Evolutionary conservation across 2,113 vertebrate genomes (phyloP), one percentile per base, ranked within the genome.

Genomic region (Lates calcarifer): DNA sequence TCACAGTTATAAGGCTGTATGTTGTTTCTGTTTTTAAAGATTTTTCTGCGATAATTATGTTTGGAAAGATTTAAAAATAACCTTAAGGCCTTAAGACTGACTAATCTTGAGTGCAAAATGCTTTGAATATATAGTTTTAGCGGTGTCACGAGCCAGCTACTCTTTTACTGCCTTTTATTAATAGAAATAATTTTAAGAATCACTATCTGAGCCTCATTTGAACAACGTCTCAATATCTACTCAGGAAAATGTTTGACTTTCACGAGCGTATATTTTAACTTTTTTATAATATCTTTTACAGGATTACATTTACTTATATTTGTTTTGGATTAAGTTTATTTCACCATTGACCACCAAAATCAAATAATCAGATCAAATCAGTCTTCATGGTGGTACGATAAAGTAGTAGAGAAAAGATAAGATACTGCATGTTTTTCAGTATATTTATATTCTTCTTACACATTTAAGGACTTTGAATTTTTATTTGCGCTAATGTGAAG

Each of bases 21-120:
- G n/a, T 31, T 65, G 22, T 76, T 35, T 51, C 8, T 83, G 4
- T 51, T 45, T 72, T 65, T 43, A 47, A n/a, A 17, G 3, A 4
- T 11, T 13, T 26, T 5, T 28, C 24, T 56, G 3, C 15, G 1
- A 56, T 51, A 10, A 51, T 51, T 51, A 51, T n/a, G 49, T 24
- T n/a, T n/a, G 17, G 18, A 18, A 47, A 20, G 45, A 45, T 7
- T 47, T 20, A 47, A 18, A 47, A 47, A 47, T 47, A 7, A 15
- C 45, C 45, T 47, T 47, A 20, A 7, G 15, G 43, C 49, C 22
- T n/a, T n/a, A 22, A 20, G 45, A 47, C 17, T 47, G 6, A 8
- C 3, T 20, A 47, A 47, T 20, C 18, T 43, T 49, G 18, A 71
- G 1, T 20, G 7, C 18, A 33, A 1, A 1, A 1, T 29, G 51